Percentiles rank a stretch among this genome's conserved stretches.
These are phyloP conservation scores for Clepsis dumicolana DNA, from an alignment of 2,888 invertebrate species.

Conservation along the genomic window DNA sequence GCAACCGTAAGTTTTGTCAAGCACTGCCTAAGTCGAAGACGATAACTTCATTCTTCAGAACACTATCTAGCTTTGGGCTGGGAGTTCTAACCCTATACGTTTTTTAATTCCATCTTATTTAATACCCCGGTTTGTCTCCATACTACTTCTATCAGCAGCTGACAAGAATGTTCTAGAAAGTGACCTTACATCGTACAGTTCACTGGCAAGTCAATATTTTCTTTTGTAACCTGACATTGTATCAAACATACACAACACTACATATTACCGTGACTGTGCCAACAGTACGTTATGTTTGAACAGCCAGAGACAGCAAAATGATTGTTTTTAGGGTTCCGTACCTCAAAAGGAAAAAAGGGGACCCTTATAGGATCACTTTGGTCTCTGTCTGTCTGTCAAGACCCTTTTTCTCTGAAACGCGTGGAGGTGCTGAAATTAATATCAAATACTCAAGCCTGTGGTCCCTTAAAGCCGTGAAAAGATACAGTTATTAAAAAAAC, in stretches of 20 bases:
- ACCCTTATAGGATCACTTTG: too few species aligned
- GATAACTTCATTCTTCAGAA: background rate
- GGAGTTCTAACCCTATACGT: background rate
- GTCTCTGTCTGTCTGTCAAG: too few species aligned
- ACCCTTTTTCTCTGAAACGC: too few species aligned
- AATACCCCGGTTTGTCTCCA: background rate
- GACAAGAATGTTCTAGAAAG: background rate
- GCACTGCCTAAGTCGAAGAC: background rate
- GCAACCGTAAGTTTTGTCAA: slow-evolving; percentile 57
- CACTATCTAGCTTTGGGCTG: background rate
- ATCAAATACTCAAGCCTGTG: too few species aligned
- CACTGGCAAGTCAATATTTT: background rate
- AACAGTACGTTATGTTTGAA: too few species aligned
- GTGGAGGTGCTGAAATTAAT: too few species aligned
- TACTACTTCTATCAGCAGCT: background rate
- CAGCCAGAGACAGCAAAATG: background rate
- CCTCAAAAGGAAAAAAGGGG: too few species aligned
- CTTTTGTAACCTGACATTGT: background rate
- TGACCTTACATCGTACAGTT: background rate
- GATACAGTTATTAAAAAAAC: too few species aligned
- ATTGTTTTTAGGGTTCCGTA: too few species aligned
- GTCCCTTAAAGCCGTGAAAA: too few species aligned
- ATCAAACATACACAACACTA: background rate
- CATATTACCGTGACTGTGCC: background rate
- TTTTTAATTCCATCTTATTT: background rate